A percentile compares a stretch with the other conserved stretches of the same genome.
Conservation (phyloP, 2,888 invertebrate species). For the Reticulitermes lucifugus region DNA sequence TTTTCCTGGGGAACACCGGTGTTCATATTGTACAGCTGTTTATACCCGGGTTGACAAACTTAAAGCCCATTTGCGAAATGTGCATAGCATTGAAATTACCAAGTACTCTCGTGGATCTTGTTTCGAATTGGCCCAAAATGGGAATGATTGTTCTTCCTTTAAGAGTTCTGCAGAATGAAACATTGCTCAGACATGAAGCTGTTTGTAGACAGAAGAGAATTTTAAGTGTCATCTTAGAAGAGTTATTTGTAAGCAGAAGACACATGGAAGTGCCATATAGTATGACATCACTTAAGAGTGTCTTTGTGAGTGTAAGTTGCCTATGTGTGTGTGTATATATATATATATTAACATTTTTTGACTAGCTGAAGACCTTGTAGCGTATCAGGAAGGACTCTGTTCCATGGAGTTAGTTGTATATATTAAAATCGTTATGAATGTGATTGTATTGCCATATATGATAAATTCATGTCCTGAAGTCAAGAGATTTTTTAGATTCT, state of each 20-base stretch:
- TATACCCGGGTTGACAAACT: slow-evolving; percentile 49
- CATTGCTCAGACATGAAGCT: not conserved
- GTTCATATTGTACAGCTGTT: slow-evolving; percentile 41
- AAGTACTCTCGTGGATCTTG: slow-evolving; percentile 42
- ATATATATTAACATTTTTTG: too few relatives aligned
- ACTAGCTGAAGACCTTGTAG: too few relatives aligned
- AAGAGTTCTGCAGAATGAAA: not conserved
- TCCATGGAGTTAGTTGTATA: too few relatives aligned
- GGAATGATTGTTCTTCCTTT: not conserved
- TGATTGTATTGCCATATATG: too few relatives aligned
- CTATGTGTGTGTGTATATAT: not conserved
- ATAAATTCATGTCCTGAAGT: too few relatives aligned
- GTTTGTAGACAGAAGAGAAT: not conserved
- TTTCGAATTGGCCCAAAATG: not conserved
- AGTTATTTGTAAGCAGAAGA: not conserved
- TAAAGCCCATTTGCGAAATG: slow-evolving; percentile 45
- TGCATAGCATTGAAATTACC: slow-evolving; percentile 43
- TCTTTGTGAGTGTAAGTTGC: not conserved
- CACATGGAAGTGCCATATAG: not conserved
- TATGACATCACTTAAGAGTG: not conserved
- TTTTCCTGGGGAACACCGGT: slow-evolving; percentile 46
- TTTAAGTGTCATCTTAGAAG: not conserved
- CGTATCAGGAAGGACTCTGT: too few relatives aligned
- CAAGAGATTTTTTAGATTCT: too few relatives aligned
- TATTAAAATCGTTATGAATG: too few relatives aligned